Evolutionary conservation across 1,140 invertebrate species (phyloP).

Genomic region (Antheraea mylitta): DNA sequence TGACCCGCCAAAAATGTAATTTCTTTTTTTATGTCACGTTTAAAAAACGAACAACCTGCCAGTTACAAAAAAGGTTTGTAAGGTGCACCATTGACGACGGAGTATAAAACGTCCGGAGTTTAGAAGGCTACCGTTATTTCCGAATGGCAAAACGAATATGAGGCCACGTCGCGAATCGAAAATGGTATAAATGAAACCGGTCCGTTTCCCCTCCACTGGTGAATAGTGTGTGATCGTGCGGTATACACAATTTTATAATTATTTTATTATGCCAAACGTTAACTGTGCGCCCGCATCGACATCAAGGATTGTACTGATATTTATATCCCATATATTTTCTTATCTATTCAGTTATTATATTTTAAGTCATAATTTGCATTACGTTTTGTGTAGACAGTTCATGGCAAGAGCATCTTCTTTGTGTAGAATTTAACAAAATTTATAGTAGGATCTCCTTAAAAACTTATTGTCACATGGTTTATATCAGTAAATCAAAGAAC

Average conservation of each 20-base stretch:
- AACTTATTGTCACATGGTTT: no score
- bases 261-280: slow-evolving; percentile 18
- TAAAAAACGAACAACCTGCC: slow-evolving; percentile 11
- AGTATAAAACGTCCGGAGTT: background rate
- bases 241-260: slow-evolving; percentile 14
- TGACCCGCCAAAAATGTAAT: background rate
- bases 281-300: slow-evolving; percentile 9
- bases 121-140: slow-evolving; percentile 22
- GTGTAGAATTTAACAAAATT: no score
- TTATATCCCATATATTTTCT: slow-evolving; percentile 6
- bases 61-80: background rate
- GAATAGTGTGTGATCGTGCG: slow-evolving; percentile 10
- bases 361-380: background rate
- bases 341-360: slow-evolving; percentile 1
- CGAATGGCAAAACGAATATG: slow-evolving; percentile 22
- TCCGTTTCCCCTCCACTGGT: slow-evolving; percentile 20
- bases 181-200: slow-evolving; percentile 27
- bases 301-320: background rate
- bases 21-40: slow-evolving; percentile 8
- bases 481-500: no score
- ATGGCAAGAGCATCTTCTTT: no score
- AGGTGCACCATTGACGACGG: background rate
- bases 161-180: slow-evolving; percentile 24
- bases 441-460: no score
- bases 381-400: background rate